Percentiles rank a stretch among this genome's conserved stretches.
These are phyloP conservation scores for Sipha maydis DNA, from an alignment of 2,888 invertebrate species.

Conservation along the genomic window DNA sequence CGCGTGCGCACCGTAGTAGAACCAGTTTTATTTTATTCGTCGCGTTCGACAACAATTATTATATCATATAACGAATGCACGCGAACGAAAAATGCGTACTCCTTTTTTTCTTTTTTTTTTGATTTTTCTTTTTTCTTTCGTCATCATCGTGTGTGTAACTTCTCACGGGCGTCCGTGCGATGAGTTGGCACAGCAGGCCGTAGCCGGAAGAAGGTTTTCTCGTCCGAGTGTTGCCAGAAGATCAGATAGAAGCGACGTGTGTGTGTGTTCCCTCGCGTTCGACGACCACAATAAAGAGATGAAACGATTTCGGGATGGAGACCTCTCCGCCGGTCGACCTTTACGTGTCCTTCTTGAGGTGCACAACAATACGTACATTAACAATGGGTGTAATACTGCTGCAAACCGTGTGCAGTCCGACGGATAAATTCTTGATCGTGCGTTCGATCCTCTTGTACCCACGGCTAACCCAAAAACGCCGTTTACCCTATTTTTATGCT, in stretches of 20 bases:
- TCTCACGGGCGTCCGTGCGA: neutral
- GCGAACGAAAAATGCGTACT: conserved; percentile 23
- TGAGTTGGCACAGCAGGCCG: too few species aligned
- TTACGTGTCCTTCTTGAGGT: neutral
- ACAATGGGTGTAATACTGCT: neutral
- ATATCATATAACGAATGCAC: conserved; percentile 19
- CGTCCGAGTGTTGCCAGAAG: neutral
- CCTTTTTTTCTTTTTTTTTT: too few species aligned
- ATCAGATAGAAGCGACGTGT: neutral
- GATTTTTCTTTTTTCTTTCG: neutral
- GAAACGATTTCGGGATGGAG: neutral
- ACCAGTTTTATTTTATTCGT: neutral
- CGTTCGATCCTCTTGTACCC: too few species aligned
- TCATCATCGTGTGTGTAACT: neutral
- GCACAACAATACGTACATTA: neutral
- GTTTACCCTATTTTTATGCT: too few species aligned
- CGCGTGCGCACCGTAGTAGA: conserved; percentile 8
- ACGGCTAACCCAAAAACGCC: too few species aligned
- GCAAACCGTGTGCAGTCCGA: too few species aligned
- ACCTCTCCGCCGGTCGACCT: neutral
- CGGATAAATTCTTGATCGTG: too few species aligned
- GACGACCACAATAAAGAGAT: neutral
- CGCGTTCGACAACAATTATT: neutral
- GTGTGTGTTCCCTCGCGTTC: neutral
- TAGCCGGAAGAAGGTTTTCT: neutral